Percentiles rank a stretch among this genome's conserved stretches.
Conservation (phyloP, 2,797 vertebrate species). For the Lemur catta region DNA sequence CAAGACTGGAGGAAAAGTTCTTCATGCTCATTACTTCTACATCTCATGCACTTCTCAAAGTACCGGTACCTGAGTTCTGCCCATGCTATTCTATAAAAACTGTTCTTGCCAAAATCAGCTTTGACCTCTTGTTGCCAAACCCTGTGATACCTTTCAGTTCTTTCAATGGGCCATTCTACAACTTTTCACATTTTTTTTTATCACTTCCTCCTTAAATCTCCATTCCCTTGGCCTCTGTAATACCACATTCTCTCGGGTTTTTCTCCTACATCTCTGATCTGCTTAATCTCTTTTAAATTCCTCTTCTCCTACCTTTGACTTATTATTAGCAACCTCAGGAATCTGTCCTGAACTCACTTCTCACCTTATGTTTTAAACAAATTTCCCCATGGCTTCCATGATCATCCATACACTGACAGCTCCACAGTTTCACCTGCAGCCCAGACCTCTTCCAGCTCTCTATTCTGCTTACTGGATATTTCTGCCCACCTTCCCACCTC, state of each 20-base stretch:
- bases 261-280: not conserved
- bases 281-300: not conserved
- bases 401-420: accelerated
- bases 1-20: not conserved
- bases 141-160: not conserved
- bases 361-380: not conserved
- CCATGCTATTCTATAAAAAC: not conserved
- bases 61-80: not conserved
- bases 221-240: not conserved
- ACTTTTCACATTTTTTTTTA: not conserved
- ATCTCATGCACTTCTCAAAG: accelerated
- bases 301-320: not conserved
- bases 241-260: not conserved
- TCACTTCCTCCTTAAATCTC: not conserved
- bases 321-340: not conserved
- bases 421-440: not conserved
- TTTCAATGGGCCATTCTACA: not conserved
- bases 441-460: not conserved
- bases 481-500: not conserved
- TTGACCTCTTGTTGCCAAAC: not conserved
- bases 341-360: not conserved
- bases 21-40: not conserved
- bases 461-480: no score
- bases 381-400: not conserved
- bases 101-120: not conserved